phyloP scores from a whole-genome alignment of 35 echinoderm and acorn worm genomes.

The Eucidaris tribuloides region DNA sequence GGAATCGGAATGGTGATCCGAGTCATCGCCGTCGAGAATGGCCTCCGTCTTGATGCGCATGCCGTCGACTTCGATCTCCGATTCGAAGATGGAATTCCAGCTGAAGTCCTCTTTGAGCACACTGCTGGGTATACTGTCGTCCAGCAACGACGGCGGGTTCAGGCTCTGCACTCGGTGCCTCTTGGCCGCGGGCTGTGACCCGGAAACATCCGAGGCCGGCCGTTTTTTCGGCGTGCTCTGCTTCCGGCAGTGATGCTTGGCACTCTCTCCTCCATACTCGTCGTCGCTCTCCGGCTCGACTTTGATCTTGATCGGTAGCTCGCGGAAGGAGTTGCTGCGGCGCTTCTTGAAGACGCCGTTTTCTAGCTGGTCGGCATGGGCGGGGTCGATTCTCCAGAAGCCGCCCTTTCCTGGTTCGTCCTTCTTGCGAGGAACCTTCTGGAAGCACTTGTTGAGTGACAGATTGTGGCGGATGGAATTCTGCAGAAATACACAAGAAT shows the following conservation, averaged over 20 bases:
- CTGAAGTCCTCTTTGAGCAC: constrained; percentile 71
- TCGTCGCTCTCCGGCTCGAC: constrained; percentile 65
- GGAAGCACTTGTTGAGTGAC: constrained; percentile 99
- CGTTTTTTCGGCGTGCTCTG: constrained; percentile 60
- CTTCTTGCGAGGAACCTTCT: constrained; percentile 89
- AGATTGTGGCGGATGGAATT: constrained; percentile 98
- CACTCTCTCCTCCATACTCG: not conserved
- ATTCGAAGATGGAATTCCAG: constrained; percentile 84
- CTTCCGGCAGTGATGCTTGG: constrained; percentile 48
- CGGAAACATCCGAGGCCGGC: constrained; percentile 20
- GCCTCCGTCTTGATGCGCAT: constrained; percentile 84
- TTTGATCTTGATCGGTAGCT: constrained; percentile 70
- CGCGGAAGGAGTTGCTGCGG: constrained; percentile 46
- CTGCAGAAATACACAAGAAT: constrained; percentile 26
- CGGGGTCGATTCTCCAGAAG: constrained; percentile 97
- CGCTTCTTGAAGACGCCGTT: constrained; percentile 96
- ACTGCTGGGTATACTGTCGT: constrained; percentile 75
- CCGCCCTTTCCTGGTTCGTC: constrained; percentile 99
- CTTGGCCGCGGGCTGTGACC: constrained; percentile 26
- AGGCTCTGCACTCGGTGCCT: not conserved
- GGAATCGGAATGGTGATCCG: not conserved
- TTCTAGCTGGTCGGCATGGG: constrained; percentile 92
- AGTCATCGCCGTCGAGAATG: constrained; percentile 55
- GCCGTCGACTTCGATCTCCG: constrained; percentile 88
- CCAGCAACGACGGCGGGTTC: constrained; percentile 19